Base-by-base conservation (phyloP, 2,888 invertebrate species). In the Bombylius discolor region DNA sequence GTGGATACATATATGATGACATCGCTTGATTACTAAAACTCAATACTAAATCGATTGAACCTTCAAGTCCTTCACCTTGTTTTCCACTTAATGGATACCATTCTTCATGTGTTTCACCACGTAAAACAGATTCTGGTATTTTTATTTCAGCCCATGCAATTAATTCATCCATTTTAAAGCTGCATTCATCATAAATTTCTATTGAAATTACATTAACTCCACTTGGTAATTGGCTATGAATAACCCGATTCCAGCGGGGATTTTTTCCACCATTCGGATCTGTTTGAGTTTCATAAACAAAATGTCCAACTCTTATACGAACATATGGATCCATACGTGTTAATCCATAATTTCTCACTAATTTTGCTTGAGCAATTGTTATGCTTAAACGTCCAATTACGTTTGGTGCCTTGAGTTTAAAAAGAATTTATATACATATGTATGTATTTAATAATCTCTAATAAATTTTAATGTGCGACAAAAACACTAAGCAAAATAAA, bases 261-360 rank as follows among this genome's bases (percentile, higher is more conserved):
- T 86, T 92, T 73, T 94, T 95, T 33, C 93, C 93, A 42, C 96
- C 98, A 75, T 91, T 96, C 59, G 89, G 83, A 70, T 90, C 91
- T 1, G 96, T 96, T 66, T 91, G 93, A 0, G 96, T 97, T 77
- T 98, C 97, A 74, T 94, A 95, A 57, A 95, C 88, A 65, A 88
- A 86, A 73, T 96, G 95, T 0, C 96, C 98, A 33, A 97, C 85
- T 61, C 95, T 81, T 56, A 98, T 75, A 56, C 97, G 81, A 42
- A 91, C 93, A 70, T 97, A 98, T 0, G 96, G 96, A 75, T 97
- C 96, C 96, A 96, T 97, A 57, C 92, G 81, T 1, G 92, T 89
- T 67, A 96, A 78, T 11, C 95, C 95, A 79, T 96, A 96, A 73
- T 96, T 96, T 76, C 95, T 94, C 9, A 87, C 85, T 58, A 96